Evolutionary conservation across 2,888 invertebrate genomes (phyloP).

Genomic region (Tachystola acroxantha): DNA sequence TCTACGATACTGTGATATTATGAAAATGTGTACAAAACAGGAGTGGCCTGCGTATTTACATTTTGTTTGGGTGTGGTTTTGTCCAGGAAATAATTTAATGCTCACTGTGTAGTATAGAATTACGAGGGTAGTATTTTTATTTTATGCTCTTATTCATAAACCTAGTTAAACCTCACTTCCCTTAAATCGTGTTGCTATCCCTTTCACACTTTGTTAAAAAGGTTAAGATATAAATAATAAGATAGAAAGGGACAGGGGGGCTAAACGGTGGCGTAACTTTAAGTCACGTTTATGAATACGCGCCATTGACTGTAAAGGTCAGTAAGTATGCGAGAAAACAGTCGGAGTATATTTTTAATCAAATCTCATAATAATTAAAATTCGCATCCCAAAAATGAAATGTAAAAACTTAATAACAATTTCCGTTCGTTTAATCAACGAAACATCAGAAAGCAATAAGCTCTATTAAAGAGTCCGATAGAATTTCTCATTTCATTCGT

Average conservation of each 20-base stretch:
- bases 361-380: slow-evolving; percentile 30
- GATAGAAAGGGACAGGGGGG: too few relatives aligned
- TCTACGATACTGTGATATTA: slow-evolving; percentile 67
- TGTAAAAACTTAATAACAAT: slow-evolving; percentile 46
- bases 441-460: slow-evolving; percentile 71
- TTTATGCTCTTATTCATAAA: too few relatives aligned
- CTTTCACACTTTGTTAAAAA: too few relatives aligned
- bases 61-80: slow-evolving; percentile 58
- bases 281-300: too few relatives aligned
- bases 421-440: slow-evolving; percentile 68
- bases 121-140: not conserved
- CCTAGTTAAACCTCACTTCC: too few relatives aligned
- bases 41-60: slow-evolving; percentile 59
- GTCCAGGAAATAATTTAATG: slow-evolving; percentile 39
- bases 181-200: too few relatives aligned
- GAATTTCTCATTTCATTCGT: slow-evolving; percentile 76
- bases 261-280: too few relatives aligned
- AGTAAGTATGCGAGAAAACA: too few relatives aligned
- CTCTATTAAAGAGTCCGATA: slow-evolving; percentile 69
- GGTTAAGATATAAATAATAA: too few relatives aligned
- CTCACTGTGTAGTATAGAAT: slow-evolving; percentile 26
- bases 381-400: slow-evolving; percentile 44
- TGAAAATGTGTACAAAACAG: slow-evolving; percentile 58
- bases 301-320: too few relatives aligned
- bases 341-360: too few relatives aligned